Conservation (phyloP, 2,888 invertebrate genomes). For the Troides aeacus region DNA sequence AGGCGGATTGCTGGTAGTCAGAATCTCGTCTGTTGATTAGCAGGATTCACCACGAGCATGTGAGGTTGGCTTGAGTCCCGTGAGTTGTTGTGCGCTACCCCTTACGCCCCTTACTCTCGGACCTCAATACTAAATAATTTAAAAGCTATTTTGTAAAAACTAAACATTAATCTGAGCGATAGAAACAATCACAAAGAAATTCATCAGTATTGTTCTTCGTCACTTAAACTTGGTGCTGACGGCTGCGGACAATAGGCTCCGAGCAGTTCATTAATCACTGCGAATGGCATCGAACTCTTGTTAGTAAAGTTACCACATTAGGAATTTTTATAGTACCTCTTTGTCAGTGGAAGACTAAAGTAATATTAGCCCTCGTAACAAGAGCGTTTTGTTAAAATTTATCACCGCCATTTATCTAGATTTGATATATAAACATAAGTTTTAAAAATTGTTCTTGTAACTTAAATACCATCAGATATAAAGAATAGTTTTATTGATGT, state of each 20-base stretch:
- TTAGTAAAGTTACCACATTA: neutral
- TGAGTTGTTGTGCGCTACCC: no score
- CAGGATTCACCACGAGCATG: no score
- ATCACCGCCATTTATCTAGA: neutral
- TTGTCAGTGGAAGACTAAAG: neutral
- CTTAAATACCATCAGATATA: neutral
- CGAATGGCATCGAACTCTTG: neutral
- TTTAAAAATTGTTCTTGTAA: neutral
- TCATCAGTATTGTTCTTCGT: neutral
- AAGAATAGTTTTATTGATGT: no score
- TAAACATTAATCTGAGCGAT: neutral
- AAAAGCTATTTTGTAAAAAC: neutral
- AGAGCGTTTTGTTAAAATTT: neutral
- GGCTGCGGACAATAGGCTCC: neutral
- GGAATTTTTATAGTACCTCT: neutral
- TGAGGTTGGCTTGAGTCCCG: no score
- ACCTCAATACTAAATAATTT: no score
- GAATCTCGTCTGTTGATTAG: no score
- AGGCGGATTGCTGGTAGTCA: no score
- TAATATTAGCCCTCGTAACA: neutral
- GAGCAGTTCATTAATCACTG: neutral
- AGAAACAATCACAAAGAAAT: neutral
- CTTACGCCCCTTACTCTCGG: no score
- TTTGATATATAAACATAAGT: neutral
- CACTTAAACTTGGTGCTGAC: neutral